phyloP scores from a whole-genome alignment of 1,140 invertebrate species.

The Trichonephila clavipes region DNA sequence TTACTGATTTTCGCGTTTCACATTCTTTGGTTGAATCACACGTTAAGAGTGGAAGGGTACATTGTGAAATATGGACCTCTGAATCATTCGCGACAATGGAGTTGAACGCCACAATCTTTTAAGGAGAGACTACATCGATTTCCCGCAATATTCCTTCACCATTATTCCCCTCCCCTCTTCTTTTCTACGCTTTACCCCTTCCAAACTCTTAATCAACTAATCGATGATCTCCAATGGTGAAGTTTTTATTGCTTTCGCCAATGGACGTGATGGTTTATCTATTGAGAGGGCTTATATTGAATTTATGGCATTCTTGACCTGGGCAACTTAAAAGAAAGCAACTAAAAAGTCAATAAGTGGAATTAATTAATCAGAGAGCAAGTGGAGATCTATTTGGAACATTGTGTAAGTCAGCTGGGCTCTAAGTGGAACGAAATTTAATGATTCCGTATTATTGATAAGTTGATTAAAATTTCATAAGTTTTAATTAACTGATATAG shows the following conservation, averaged over 20 bases:
- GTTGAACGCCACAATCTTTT: slow-evolving; percentile 19
- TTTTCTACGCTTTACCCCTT: not conserved
- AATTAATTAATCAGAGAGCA: not conserved
- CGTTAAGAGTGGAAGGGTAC: not conserved
- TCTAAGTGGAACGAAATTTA: not conserved
- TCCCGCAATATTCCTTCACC: slow-evolving; percentile 31
- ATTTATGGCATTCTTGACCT: slow-evolving; percentile 18
- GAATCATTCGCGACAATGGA: slow-evolving; percentile 40
- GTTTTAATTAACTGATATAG: too few species aligned
- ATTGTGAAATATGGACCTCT: slow-evolving; percentile 1
- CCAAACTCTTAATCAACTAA: slow-evolving; percentile 54
- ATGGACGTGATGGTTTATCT: slow-evolving; percentile 29
- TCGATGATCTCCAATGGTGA: slow-evolving; percentile 41
- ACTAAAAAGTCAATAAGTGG: not conserved
- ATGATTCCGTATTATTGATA: too few species aligned
- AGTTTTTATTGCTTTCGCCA: slow-evolving; percentile 56
- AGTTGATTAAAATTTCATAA: too few species aligned
- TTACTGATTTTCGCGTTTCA: not conserved
- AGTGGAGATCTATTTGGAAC: not conserved
- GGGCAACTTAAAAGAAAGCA: not conserved
- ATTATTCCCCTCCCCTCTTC: not conserved
- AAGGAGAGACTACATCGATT: not conserved
- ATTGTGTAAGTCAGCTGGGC: not conserved
- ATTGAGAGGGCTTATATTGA: not conserved
- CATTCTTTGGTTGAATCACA: not conserved